Percentiles rank a stretch among this genome's conserved stretches.
These are phyloP conservation scores for Proctacanthus coquilletti DNA, from an alignment of 1,140 invertebrate genomes.

Conservation along the genomic window DNA sequence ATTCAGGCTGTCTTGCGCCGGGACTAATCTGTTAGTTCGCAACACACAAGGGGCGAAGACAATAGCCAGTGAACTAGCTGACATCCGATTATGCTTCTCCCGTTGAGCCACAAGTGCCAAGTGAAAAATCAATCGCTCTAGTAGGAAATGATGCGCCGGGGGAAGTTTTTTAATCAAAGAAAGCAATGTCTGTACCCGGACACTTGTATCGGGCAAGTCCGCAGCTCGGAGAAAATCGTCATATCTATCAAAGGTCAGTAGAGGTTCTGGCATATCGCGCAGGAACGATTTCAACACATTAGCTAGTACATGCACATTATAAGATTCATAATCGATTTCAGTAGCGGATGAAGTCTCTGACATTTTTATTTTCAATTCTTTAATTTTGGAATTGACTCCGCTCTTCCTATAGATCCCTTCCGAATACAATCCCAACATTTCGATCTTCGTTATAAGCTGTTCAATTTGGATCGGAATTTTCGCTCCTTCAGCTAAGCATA, in stretches of 20 bases:
- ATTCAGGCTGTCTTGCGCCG: slow-evolving; percentile 77
- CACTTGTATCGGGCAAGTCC: slow-evolving; percentile 63
- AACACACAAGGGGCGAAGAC: slow-evolving; percentile 91
- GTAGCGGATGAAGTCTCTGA: slow-evolving; percentile 54
- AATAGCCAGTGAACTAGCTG: slow-evolving; percentile 75
- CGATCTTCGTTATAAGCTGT: slow-evolving; percentile 73
- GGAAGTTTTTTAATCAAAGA: slow-evolving; percentile 80
- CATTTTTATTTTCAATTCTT: slow-evolving; percentile 54
- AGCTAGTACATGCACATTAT: slow-evolving; percentile 77
- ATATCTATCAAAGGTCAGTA: slow-evolving; percentile 85
- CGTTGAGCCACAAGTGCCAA: slow-evolving; percentile 73
- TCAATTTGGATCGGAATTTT: slow-evolving; percentile 78
- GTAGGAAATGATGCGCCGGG: slow-evolving; percentile 74
- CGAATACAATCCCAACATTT: slow-evolving; percentile 79
- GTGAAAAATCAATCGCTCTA: slow-evolving; percentile 88
- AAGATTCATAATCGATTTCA: slow-evolving; percentile 47
- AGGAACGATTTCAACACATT: slow-evolving; percentile 87
- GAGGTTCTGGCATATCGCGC: slow-evolving; percentile 81
- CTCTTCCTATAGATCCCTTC: slow-evolving; percentile 90
- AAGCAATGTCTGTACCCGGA: slow-evolving; percentile 69
- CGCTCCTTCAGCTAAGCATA: slow-evolving; percentile 49
- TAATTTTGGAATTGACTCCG: slow-evolving; percentile 64
- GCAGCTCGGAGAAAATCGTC: slow-evolving; percentile 83
- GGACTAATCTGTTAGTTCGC: slow-evolving; percentile 66
- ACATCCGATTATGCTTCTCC: slow-evolving; percentile 86